Conservation (phyloP, 92 coral and sea anemone genomes). For the Epizoanthus rinbou region DNA sequence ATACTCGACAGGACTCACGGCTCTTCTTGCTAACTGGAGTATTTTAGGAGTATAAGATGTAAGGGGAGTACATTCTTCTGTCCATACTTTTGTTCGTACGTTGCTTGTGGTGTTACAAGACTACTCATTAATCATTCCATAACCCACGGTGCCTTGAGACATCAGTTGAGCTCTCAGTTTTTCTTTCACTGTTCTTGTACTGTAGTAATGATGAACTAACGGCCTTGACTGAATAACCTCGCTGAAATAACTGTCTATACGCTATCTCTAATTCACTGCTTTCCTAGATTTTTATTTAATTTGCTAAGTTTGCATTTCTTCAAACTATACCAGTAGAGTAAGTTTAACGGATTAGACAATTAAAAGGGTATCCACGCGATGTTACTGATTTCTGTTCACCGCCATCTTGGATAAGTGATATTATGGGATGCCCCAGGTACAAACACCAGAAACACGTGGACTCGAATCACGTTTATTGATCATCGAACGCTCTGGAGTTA, state of each 20-base stretch:
- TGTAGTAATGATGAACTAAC: conserved; percentile 25
- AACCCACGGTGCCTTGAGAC: conserved; percentile 21
- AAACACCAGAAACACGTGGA: too few species aligned
- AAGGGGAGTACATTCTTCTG: too few species aligned
- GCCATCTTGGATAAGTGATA: too few species aligned
- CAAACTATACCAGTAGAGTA: neutral
- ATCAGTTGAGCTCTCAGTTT: conserved; percentile 31
- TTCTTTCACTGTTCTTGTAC: conserved; percentile 26
- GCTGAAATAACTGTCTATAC: neutral
- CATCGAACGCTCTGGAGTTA: too few species aligned
- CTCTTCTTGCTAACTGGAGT: too few species aligned
- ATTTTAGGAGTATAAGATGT: too few species aligned
- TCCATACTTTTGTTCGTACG: too few species aligned
- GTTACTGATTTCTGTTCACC: too few species aligned
- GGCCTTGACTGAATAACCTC: neutral
- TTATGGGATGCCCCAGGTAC: too few species aligned
- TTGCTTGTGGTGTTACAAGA: neutral
- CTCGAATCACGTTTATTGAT: too few species aligned
- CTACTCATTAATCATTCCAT: conserved; percentile 5
- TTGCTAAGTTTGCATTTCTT: neutral
- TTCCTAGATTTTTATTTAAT: neutral
- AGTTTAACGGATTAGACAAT: neutral
- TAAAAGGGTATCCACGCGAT: too few species aligned
- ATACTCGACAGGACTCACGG: too few species aligned
- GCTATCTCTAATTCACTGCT: neutral